phyloP scores from a whole-genome alignment of 1,140 invertebrate genomes.

The Augochlora pura region DNA sequence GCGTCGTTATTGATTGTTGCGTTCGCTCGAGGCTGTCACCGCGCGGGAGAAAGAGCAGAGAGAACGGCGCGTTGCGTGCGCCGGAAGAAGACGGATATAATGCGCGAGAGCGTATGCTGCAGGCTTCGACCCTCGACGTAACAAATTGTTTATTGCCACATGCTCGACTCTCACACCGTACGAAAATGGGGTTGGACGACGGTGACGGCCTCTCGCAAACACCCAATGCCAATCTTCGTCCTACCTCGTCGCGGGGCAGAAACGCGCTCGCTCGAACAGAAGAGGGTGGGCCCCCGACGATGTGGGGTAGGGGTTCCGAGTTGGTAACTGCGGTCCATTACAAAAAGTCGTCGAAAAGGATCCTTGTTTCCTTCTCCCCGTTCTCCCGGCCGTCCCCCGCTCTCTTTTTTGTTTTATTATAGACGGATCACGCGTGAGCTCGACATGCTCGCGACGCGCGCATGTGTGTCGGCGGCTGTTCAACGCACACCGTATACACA shows the following conservation, averaged over 20 bases:
- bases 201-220: constrained; percentile 37
- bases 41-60: neutral
- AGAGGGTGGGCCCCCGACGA: neutral
- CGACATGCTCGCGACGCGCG: neutral
- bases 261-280: neutral
- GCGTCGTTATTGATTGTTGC: constrained; percentile 59
- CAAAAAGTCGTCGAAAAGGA: constrained; percentile 21
- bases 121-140: constrained; percentile 57
- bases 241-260: neutral
- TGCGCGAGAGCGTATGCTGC: constrained; percentile 39
- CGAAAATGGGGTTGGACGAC: constrained; percentile 50
- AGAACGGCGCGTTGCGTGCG: neutral
- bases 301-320: neutral
- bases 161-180: constrained; percentile 68
- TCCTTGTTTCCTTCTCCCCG: constrained; percentile 18
- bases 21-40: constrained; percentile 13
- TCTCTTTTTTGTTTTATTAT: constrained; percentile 36
- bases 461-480: neutral
- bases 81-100: constrained; percentile 46
- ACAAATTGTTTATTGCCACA: constrained; percentile 75
- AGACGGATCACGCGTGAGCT: constrained; percentile 40
- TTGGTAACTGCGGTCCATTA: constrained; percentile 36
- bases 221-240: constrained; percentile 46
- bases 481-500: neutral
- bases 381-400: too few species aligned